Evolutionary conservation across 35 echinoderm and acorn worm species (phyloP), one percentile per base, ranked within the genome.

Genomic region (Apostichopus parvimensis): DNA sequence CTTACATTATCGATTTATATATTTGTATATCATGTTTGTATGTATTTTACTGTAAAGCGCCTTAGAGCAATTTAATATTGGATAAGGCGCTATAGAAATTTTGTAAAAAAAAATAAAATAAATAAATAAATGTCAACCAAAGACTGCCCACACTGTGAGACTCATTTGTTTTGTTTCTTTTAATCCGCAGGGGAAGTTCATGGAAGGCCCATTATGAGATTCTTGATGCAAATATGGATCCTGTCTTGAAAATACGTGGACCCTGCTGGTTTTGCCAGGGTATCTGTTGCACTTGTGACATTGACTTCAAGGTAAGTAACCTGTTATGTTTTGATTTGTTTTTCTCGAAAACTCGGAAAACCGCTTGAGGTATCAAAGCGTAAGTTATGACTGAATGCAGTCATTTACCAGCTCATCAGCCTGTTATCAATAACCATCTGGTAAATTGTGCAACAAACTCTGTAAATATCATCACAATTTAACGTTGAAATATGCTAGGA

Each of bases 251-350:
- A 76, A 84, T 98, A 53, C 71, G 88, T 5, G 96, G 96, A 34
- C 96, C 96, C 0, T 98, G 96, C 57, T 98, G 96, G 60, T 81
- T 95, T 75, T 98, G 96, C 60, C 96, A 98, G 57, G 94, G 84
- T 26, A 83, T 93, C 5, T 98, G 96, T 54, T 98, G 96, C 56
- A 93, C 91, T 17, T 91, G 94, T 58, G 96, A 98, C 66, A 91
- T 95, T 82, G 92, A 98, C 20, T 98, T 98, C 59, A 96, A 92
- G 93, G 95, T 96, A 90, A 45, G 82, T 92, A 9, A 52, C 13
- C 21, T 18, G 11, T 68, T 10, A 10, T 13, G 17, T 10, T 4
- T 8, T 9, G 62, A 66, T 15, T 13, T 13, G 4, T 68, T 68
- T 68, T 5, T 68, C 0, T 68, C 11, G 2, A 11, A 68, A 11